Evolutionary conservation across 2,113 vertebrate genomes (phyloP), one percentile per base, ranked within the genome.

Genomic region (Mugil cephalus): DNA sequence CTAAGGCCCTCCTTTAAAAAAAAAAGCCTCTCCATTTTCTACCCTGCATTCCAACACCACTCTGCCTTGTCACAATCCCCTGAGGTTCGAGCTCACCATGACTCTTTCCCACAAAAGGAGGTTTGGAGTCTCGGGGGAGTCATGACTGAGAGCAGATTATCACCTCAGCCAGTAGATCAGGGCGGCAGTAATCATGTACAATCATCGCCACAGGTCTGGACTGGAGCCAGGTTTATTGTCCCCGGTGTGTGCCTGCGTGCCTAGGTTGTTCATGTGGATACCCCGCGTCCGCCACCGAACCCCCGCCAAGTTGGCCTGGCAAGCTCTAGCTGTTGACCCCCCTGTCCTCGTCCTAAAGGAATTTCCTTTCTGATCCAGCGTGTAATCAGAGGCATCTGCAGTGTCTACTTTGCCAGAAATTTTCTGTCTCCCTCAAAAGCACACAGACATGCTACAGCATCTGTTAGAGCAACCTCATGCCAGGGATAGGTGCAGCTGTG

Each of bases 351-450:
- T 87, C 82, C 74, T 72, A 8, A 38, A 91, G 75, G 85, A 93
- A 92, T 92, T 87, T 89, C 84, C 79, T 82, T 75, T 60, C 80
- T 89, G 79, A 93, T 92, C 80, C 86, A 67, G 61, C 74, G 8
- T 86, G 87, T 82, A 90, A 89, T 88, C 59, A 50, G 82, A 83
- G 80, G 87, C 91, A 93, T 91, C 88, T 92, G 89, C 59, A 74
- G 64, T 5, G 36, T 24, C 67, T 54, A 67, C 81, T 82, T 47
- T 60, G 91, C 88, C 88, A 91, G 85, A 77, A 87, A 82, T 87
- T 59, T 47, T 54, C 58, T 0, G 17, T 79, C 63, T 47, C 55
- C 58, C 60, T 62, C 42, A 69, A 68, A 76, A 5, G 42, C 48
- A 77, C 47, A 72, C 58, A 79, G 79, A 80, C 67, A 73, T 11